These are phyloP conservation scores for Dendrophyllia cribrosa DNA, from an alignment of 64 coral and sea anemone genomes.

Conservation along the genomic window DNA sequence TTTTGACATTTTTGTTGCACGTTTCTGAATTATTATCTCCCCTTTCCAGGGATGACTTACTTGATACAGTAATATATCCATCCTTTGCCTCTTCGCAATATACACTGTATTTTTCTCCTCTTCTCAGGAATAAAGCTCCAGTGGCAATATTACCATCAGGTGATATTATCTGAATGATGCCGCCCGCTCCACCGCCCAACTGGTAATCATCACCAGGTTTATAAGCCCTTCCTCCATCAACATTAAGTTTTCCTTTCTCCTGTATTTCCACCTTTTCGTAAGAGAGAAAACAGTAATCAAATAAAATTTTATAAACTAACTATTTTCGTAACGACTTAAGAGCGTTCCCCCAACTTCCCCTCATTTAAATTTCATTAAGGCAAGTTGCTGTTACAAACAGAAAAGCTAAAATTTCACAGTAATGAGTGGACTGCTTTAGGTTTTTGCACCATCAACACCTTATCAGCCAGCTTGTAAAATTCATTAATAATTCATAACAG, in stretches of 20 bases:
- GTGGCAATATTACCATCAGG: background rate
- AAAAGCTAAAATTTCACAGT: no score
- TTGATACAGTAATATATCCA: background rate
- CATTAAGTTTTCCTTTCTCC: background rate
- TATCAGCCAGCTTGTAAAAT: no score
- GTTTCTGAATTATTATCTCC: no score
- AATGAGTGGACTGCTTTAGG: no score
- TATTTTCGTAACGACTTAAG: no score
- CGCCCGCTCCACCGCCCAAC: constrained; percentile 21
- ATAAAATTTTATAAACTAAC: no score
- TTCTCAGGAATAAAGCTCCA: background rate
- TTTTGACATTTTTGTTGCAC: no score
- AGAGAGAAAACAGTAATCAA: background rate
- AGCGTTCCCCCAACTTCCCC: no score
- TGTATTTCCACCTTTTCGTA: background rate
- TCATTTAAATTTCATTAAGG: no score
- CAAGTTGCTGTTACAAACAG: no score
- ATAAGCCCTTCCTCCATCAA: background rate
- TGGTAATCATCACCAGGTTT: fast-evolving
- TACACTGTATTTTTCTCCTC: background rate
- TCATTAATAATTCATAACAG: no score
- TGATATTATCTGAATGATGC: constrained; percentile 55
- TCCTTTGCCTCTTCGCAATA: background rate
- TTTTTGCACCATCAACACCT: no score
- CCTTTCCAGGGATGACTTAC: background rate